Conservation (phyloP, 2,113 vertebrate genomes). For the Aplodontia rufa region DNA sequence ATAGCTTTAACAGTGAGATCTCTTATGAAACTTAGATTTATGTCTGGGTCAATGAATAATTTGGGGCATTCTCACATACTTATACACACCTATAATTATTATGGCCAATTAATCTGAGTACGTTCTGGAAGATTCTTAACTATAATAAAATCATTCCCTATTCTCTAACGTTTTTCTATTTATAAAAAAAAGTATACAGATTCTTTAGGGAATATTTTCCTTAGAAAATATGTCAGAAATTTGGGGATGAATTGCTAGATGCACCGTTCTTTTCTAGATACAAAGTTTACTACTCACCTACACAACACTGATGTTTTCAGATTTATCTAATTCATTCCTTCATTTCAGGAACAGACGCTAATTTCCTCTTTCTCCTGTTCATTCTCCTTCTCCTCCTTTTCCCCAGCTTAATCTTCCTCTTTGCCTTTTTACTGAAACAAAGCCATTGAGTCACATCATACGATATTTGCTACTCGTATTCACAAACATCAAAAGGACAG, state of each 20-base stretch:
- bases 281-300: neutral
- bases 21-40: constrained; percentile 20
- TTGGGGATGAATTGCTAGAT: neutral
- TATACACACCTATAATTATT: neutral
- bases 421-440: constrained; percentile 35
- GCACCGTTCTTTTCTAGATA: neutral
- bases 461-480: constrained; percentile 52
- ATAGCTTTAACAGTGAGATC: neutral
- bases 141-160: neutral
- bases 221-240: neutral
- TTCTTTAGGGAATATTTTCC: neutral
- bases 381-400: neutral
- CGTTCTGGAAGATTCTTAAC: neutral
- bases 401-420: neutral
- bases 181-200: neutral
- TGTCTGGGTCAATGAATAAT: neutral
- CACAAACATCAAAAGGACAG: constrained; percentile 58
- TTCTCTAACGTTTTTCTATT: constrained; percentile 31
- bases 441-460: constrained; percentile 45
- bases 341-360: neutral
- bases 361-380: neutral
- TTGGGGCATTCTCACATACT: neutral
- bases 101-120: neutral
- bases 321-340: neutral
- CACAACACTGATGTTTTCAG: neutral